A percentile compares a stretch with the other conserved stretches of the same genome.
Conservation (phyloP, 2,888 invertebrate species). For the Trisateles emortualis region DNA sequence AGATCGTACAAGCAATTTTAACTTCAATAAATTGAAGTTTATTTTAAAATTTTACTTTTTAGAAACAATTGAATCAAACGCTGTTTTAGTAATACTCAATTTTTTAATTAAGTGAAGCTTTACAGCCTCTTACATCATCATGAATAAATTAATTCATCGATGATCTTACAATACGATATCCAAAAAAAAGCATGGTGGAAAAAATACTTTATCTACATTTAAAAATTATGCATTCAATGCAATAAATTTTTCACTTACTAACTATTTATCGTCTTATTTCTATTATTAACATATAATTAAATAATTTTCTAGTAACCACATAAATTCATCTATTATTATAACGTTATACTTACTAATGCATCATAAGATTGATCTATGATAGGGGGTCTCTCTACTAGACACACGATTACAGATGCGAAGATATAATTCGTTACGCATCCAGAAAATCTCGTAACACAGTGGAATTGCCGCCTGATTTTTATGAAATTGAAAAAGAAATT, state of each 20-base stretch:
- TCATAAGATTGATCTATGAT: constrained; percentile 75
- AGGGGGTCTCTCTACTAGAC: constrained; percentile 51
- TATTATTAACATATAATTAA: constrained; percentile 67
- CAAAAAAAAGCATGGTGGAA: constrained; percentile 52
- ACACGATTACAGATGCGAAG: constrained; percentile 21
- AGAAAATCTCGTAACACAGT: constrained; percentile 17
- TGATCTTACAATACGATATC: constrained; percentile 45
- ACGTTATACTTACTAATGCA: constrained; percentile 64
- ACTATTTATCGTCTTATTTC: constrained; percentile 57
- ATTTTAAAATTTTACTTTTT: constrained; percentile 41
- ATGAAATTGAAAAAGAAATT: no score
- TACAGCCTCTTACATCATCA: constrained; percentile 19
- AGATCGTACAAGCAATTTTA: constrained; percentile 44
- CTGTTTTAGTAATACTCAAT: constrained; percentile 32
- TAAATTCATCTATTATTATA: constrained; percentile 75
- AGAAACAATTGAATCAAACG: constrained; percentile 41
- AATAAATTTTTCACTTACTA: constrained; percentile 52
- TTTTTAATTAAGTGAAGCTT: constrained; percentile 34
- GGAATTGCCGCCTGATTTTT: neutral
- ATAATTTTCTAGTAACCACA: constrained; percentile 76
- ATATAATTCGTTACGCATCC: constrained; percentile 15
- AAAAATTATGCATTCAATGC: constrained; percentile 76
- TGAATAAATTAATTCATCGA: constrained; percentile 34
- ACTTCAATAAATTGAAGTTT: constrained; percentile 47
- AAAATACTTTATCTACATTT: constrained; percentile 53